Percentiles rank a stretch among this genome's conserved stretches.
These are phyloP conservation scores for Gymnothorax javanicus DNA, from an alignment of 2,797 vertebrate genomes.

Conservation along the genomic window DNA sequence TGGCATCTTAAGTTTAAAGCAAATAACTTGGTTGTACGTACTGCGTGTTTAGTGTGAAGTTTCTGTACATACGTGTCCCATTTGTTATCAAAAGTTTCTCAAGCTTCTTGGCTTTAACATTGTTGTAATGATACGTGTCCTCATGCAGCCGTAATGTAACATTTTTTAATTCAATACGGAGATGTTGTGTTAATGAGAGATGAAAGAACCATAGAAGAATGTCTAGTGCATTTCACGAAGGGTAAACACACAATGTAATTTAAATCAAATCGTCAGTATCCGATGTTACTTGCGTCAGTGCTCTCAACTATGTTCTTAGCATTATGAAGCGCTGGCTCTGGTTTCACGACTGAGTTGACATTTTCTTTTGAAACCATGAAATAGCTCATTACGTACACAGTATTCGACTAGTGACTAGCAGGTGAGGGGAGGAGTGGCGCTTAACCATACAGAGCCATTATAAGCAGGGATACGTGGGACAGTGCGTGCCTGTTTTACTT, in stretches of 20 bases:
- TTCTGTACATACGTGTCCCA: slow-evolving; percentile 55
- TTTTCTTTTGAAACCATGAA: slow-evolving; percentile 18
- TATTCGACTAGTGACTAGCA: not conserved
- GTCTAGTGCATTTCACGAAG: not conserved
- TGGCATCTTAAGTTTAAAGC: slow-evolving; percentile 24
- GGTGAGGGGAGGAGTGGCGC: not conserved
- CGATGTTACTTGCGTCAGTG: not conserved
- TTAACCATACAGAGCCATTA: slow-evolving; percentile 43
- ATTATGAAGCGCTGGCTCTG: not conserved
- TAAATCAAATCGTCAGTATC: not conserved
- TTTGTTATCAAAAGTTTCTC: slow-evolving; percentile 28
- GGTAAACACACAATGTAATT: not conserved
- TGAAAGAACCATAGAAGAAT: not conserved
- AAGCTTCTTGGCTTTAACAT: slow-evolving; percentile 36
- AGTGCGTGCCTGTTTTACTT: slow-evolving; percentile 38
- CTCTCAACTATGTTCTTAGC: not conserved
- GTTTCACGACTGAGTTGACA: not conserved
- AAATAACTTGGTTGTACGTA: slow-evolving; percentile 36
- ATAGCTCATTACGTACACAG: slow-evolving; percentile 19
- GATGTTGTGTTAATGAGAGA: not conserved
- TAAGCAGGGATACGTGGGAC: slow-evolving; percentile 40
- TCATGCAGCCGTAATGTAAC: not conserved
- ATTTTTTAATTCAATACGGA: slow-evolving; percentile 17
- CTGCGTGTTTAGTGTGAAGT: slow-evolving; percentile 54
- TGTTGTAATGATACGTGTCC: not conserved